Conservation (phyloP, 2,113 vertebrate genomes). For the Ariopsis seemanni region DNA sequence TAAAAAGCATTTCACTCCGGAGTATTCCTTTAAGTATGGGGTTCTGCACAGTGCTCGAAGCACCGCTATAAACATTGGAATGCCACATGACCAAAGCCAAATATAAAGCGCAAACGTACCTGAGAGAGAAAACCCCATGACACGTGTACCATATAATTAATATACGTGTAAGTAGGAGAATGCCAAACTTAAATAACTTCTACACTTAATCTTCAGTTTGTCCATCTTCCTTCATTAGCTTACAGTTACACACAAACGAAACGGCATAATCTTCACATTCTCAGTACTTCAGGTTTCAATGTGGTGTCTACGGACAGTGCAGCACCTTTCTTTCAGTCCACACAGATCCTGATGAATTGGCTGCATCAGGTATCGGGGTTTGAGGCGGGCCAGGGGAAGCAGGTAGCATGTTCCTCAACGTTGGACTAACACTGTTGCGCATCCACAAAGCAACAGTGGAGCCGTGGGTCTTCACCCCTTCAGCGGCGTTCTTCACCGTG, state of each 20-base stretch:
- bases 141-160: no score
- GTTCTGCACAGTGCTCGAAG: no score
- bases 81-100: neutral
- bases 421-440: slow-evolving; percentile 66
- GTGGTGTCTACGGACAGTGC: neutral
- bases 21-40: no score
- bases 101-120: neutral
- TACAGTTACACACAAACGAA: neutral
- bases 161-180: neutral
- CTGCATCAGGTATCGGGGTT: slow-evolving; percentile 50
- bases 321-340: slow-evolving; percentile 60
- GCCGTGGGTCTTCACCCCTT: slow-evolving; percentile 72
- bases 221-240: neutral
- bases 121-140: neutral
- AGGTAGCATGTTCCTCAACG: slow-evolving; percentile 64
- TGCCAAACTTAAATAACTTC: neutral
- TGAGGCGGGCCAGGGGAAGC: slow-evolving; percentile 57
- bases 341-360: slow-evolving; percentile 46
- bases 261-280: neutral
- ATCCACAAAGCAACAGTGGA: slow-evolving; percentile 71
- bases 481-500: slow-evolving; percentile 70
- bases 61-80: neutral
- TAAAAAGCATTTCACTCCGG: no score
- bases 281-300: no score
- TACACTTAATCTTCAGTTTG: neutral